These are phyloP conservation scores for Doryteuthis pealeii DNA, from an alignment of 1,140 invertebrate genomes.

Conservation along the genomic window DNA sequence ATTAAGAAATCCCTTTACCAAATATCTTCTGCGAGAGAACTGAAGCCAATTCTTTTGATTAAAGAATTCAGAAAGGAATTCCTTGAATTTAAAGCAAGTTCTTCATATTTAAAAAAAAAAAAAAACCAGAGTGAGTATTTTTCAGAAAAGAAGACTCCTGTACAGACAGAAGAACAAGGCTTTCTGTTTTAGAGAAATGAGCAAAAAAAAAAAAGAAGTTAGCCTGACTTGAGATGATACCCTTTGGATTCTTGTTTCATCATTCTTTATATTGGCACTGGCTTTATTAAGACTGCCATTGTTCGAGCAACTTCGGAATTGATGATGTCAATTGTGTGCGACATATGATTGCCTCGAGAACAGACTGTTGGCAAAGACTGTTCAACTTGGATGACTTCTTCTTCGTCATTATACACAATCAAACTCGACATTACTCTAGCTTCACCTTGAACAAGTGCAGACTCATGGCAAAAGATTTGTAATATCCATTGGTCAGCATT, in stretches of 20 bases:
- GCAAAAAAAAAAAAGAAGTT: too few relatives aligned
- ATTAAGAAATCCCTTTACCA: too few relatives aligned
- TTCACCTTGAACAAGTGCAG: slow-evolving; percentile 52
- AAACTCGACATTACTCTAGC: slow-evolving; percentile 50
- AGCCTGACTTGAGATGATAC: too few relatives aligned
- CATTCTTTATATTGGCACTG: slow-evolving; percentile 41
- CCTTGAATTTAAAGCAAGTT: too few relatives aligned
- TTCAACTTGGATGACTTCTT: slow-evolving; percentile 56
- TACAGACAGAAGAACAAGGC: too few relatives aligned
- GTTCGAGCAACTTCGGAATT: slow-evolving; percentile 41
- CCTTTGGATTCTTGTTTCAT: neutral
- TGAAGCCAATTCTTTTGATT: too few relatives aligned
- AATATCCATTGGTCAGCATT: slow-evolving; percentile 51
- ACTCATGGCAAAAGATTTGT: slow-evolving; percentile 56
- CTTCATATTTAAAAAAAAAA: too few relatives aligned
- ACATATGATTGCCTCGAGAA: slow-evolving; percentile 48
- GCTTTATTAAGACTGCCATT: slow-evolving; percentile 56
- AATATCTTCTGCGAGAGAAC: too few relatives aligned
- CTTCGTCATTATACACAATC: slow-evolving; percentile 51
- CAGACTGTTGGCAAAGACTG: slow-evolving; percentile 42
- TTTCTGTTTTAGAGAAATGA: too few relatives aligned
- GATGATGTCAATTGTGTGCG: slow-evolving; percentile 44
- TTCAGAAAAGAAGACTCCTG: too few relatives aligned
- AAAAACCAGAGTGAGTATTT: too few relatives aligned
- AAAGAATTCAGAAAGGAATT: too few relatives aligned